Base-by-base conservation (phyloP, 2,888 invertebrate genomes). In the Cremastinae sp. region DNA sequence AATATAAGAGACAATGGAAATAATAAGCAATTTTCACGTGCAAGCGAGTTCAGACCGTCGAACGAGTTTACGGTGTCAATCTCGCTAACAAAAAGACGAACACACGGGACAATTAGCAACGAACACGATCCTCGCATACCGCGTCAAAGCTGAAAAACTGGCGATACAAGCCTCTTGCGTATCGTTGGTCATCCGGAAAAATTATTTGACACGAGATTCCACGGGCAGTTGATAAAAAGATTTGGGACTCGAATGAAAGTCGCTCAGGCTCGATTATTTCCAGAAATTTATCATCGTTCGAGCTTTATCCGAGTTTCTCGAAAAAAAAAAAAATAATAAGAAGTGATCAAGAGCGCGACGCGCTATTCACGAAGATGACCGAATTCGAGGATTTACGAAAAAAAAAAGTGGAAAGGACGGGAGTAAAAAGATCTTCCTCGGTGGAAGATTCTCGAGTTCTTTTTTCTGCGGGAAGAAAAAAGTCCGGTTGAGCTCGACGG, bases 401-500 rank as follows among this genome's bases (percentile, higher is more conserved):
- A 69, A 39, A 68, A 68, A 69, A 56, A 22, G 14, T 12, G 45
- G 1, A 74, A 70, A 61, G 18, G 37, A 58, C 7, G 12, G 35
- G 22, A 18, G 56, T 41, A 49, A 58, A 47, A 74, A 41, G 75
- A 79, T 68, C 55, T 66, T 55, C 35, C 59, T 53, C 74, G 66
- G 61, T 65, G 65, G 68, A 66, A 72, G 78, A 75, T 77, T 80
- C 69, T 43, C 62, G n/a, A 47, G 28, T 73, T 70, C 64, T 74
- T 72, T 58, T 75, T 78, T 77, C 74, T 75, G 47, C 20, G 65
- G 73, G 72, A 22, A 79, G 82, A 85, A 84, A 84, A 83, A 79
- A 80, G 80, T 73, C 78, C 77, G 82, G 75, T 80, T 83, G 82
- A 80, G 84, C 83, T 81, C 81, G 80, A 81, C 78, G 81, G 85